Conservation (phyloP, 2,797 vertebrate genomes). For the Semotilus atromaculatus region DNA sequence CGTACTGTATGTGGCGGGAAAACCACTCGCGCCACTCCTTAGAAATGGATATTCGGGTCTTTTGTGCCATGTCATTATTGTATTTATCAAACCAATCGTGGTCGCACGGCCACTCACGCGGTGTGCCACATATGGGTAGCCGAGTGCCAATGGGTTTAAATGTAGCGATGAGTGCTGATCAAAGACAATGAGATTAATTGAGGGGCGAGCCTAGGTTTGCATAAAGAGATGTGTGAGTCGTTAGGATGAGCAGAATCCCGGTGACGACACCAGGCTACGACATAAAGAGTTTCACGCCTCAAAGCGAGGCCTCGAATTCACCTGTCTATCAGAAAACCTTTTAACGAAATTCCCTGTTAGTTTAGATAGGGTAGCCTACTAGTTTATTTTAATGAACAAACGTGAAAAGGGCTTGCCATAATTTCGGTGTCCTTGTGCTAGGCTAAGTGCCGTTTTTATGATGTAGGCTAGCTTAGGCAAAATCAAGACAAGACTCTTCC, state of each 20-base stretch:
- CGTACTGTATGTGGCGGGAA: conserved; percentile 78
- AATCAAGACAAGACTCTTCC: conserved; percentile 42
- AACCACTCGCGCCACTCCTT: conserved; percentile 76
- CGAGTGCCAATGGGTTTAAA: conserved; percentile 43
- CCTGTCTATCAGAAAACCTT: not conserved
- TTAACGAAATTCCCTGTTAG: not conserved
- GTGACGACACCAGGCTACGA: not conserved
- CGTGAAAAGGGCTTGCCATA: not conserved
- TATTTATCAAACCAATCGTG: conserved; percentile 69
- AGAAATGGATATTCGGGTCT: conserved; percentile 80
- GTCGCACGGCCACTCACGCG: conserved; percentile 61
- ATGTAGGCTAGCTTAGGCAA: conserved; percentile 46
- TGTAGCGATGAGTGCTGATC: conserved; percentile 44
- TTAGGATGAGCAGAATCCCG: conserved; percentile 1
- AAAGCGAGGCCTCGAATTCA: conserved; percentile 8
- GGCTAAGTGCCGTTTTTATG: conserved; percentile 67
- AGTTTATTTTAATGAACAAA: not conserved
- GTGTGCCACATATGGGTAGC: conserved; percentile 32
- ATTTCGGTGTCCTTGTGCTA: conserved; percentile 59
- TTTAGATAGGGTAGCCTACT: not conserved
- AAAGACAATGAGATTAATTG: conserved; percentile 48
- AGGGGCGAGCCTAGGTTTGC: conserved; percentile 11
- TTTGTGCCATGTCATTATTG: conserved; percentile 77
- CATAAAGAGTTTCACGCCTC: not conserved
- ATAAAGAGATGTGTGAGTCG: conserved; percentile 34